These are phyloP conservation scores for Harlomillsia oculata DNA, from an alignment of 1,140 invertebrate genomes.

Conservation along the genomic window DNA sequence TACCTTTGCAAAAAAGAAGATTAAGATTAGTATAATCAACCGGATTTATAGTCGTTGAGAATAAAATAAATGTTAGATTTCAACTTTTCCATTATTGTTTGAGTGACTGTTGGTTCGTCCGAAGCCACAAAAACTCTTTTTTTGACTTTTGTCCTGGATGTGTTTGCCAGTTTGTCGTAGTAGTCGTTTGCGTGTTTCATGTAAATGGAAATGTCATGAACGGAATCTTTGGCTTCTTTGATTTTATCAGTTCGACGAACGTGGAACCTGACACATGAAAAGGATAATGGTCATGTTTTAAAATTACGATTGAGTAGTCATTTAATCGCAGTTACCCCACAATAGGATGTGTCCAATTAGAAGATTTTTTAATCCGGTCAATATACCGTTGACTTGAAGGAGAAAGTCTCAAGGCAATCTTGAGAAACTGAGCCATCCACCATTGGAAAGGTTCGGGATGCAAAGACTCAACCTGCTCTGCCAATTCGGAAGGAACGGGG, in stretches of 20 bases:
- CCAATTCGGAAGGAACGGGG: background rate
- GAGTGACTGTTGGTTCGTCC: too few species aligned
- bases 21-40: too few species aligned
- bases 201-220: background rate
- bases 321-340: background rate
- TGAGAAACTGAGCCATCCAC: conserved; percentile 14
- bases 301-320: background rate
- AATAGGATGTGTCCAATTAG: background rate
- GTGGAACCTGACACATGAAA: background rate
- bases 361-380: background rate
- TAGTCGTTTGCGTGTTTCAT: background rate
- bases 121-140: too few species aligned
- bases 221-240: background rate
- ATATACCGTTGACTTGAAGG: background rate
- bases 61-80: too few species aligned
- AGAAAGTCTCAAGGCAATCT: background rate
- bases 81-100: too few species aligned
- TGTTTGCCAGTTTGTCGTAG: background rate
- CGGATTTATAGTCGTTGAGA: too few species aligned
- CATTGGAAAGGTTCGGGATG: conserved; percentile 1
- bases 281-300: background rate
- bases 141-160: background rate
- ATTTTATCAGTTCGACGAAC: background rate
- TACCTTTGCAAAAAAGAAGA: too few species aligned
- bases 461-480: background rate